These are phyloP conservation scores for Notechis scutatus DNA, from an alignment of 2,113 vertebrate genomes.

Conservation along the genomic window DNA sequence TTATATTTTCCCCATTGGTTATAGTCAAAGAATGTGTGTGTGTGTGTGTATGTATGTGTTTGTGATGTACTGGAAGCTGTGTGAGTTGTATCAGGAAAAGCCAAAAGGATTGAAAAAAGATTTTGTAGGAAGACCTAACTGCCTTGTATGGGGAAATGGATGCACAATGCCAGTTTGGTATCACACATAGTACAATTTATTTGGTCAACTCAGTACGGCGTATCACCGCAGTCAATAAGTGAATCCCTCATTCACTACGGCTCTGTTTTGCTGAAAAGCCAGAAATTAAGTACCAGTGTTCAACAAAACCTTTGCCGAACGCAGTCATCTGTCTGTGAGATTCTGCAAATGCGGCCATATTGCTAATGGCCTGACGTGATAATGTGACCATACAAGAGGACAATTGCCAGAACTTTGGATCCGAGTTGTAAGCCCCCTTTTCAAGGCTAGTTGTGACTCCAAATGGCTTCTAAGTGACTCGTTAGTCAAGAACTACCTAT, in stretches of 20 bases:
- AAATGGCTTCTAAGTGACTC: background rate
- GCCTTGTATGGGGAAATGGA: background rate
- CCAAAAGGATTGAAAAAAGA: constrained; percentile 26
- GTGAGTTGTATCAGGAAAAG: constrained; percentile 43
- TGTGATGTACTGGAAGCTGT: constrained; percentile 41
- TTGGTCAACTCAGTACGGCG: constrained; percentile 3
- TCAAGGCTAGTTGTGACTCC: background rate
- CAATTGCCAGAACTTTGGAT: background rate
- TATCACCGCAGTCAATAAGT: too few species aligned
- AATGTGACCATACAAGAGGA: background rate
- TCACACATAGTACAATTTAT: constrained; percentile 29
- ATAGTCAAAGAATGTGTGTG: too few species aligned
- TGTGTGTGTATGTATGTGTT: background rate
- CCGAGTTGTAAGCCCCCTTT: background rate
- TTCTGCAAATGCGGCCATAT: background rate
- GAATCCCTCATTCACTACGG: too few species aligned
- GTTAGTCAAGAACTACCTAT: background rate
- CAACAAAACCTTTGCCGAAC: background rate
- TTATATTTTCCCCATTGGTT: background rate
- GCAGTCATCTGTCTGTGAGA: background rate
- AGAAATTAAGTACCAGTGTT: background rate
- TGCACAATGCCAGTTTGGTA: constrained; percentile 38
- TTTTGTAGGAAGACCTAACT: background rate
- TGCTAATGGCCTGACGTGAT: background rate
- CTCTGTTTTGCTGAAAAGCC: background rate